Evolutionary conservation across 2,888 invertebrate genomes (phyloP), one percentile per base, ranked within the genome.

Genomic region (Brenthis ino): DNA sequence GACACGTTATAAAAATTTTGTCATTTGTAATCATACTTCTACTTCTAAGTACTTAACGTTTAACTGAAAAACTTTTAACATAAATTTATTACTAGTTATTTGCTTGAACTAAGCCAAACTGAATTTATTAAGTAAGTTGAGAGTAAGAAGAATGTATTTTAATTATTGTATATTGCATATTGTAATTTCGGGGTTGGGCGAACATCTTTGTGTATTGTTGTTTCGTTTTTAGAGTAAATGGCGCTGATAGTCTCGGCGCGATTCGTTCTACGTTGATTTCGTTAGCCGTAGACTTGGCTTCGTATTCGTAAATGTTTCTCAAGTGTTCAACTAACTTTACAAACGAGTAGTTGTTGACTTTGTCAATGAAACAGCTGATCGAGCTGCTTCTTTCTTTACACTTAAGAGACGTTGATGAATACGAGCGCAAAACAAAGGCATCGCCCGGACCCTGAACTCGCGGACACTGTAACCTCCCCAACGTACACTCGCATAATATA

Each of bases 11-110:
- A 91, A 93, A 91, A 92, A 91, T 86, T 88, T 93, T 91, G 93
- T 93, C 93, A 93, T 93, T 93, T 85, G 90, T 91, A 91, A 93
- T 91, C 93, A 91, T 93, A 91, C 91, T 93, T 93, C 91, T 93
- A 93, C 85, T 89, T 87, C 89, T 93, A 93, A 91, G 92, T 91
- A 88, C 88, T 88, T 89, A 76, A 92, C 79, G 86, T 91, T 91
- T 91, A 91, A 92, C 89, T 90, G 91, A 90, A 71, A 69, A 90
- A 90, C 90, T 88, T 89, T 92, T 90, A 91, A 93, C 86, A 88
- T 92, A 92, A 91, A 92, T 90, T 91, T 91, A 92, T 91, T 91
- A 92, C 87, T 93, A 92, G 93, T 93, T 93, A 93, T 91, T 92
- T 92, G 93, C 93, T 93, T 93, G 91, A 88, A 89, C 82, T 89